Evolutionary conservation across 2,888 invertebrate genomes (phyloP), one percentile per base, ranked within the genome.

Genomic region (Tenthredo scrophulariae): DNA sequence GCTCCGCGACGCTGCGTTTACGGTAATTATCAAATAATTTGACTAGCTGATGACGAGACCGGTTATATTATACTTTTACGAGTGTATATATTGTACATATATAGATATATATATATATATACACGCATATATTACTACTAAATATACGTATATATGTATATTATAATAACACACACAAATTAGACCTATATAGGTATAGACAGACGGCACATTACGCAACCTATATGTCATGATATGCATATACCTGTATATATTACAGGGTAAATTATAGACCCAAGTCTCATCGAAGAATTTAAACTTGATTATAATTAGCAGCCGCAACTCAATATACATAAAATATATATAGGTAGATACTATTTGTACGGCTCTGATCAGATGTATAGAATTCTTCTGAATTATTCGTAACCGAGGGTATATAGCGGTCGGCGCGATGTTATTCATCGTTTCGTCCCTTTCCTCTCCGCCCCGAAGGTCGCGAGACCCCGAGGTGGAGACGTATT

Each of bases 381-480:
- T 50, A 54, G 7, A n/a, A 54, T 54, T 54, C 7, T 54, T n/a
- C 7, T 54, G 7, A 54, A 54, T 54, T 54, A n/a, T 54, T 54
- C 7, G 54, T 54, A n/a, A 26, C 22, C 62, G 13, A 26, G 62
- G 3, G 37, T 29, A n/a, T 37, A 70, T 18, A 37, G 46, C 46
- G 46, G 46, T 46, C 33, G 9, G 4, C 33, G 70, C 70, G 18
- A 9, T 18, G 70, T 70, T 70, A 70, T 70, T 70, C 70, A 70
- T 70, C 70, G 70, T 37, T 37, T 70, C 26, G 33, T 70, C 70
- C 33, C 70, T 37, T 37, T 37, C 70, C 33, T 37, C 70, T 37
- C n/a, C 37, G 70, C 37, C 29, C 70, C 70, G 70, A 70, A 70
- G 70, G 70, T 70, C 70, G 70, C 70, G 33, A 70, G 70, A 70